Conservation (phyloP, 1,140 invertebrate species). For the Macrobrachium rosenbergii region DNA sequence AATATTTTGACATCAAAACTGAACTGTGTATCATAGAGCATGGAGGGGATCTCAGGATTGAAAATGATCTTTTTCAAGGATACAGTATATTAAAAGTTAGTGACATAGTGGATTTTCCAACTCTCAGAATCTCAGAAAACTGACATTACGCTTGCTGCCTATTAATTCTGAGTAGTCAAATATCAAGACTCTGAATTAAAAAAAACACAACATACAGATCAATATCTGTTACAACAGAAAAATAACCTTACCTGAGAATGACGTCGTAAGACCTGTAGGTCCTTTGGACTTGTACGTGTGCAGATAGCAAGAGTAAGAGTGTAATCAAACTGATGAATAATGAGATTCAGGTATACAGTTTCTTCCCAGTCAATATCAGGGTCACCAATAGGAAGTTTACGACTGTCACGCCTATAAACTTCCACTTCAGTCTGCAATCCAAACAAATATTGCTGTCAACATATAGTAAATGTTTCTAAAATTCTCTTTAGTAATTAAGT, state of each 20-base stretch:
- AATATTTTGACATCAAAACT: too few species aligned
- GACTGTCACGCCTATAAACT: slow-evolving; percentile 84
- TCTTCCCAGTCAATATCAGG: slow-evolving; percentile 98
- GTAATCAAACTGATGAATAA: slow-evolving; percentile 99
- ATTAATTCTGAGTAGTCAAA: too few species aligned
- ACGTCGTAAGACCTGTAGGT: slow-evolving; percentile 93
- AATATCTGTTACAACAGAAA: slow-evolving; percentile 2
- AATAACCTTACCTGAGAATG: slow-evolving; percentile 82
- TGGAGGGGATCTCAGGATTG: too few species aligned
- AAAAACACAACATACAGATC: slow-evolving; percentile 12
- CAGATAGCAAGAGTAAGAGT: slow-evolving; percentile 97
- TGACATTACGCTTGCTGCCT: too few species aligned
- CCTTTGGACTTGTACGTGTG: slow-evolving; percentile 96
- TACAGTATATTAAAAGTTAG: too few species aligned
- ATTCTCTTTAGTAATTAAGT: too few species aligned
- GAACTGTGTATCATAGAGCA: too few species aligned
- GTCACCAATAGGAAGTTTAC: slow-evolving; percentile 95
- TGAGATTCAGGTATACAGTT: slow-evolving; percentile 98
- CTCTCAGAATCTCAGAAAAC: too few species aligned
- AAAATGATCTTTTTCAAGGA: too few species aligned
- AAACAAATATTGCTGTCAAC: neutral
- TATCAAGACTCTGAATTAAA: neutral
- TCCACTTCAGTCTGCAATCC: slow-evolving; percentile 65
- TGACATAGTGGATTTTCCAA: too few species aligned
- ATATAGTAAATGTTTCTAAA: too few species aligned